Conservation (phyloP, 2,113 vertebrate species). For the Alethe castanea region DNA sequence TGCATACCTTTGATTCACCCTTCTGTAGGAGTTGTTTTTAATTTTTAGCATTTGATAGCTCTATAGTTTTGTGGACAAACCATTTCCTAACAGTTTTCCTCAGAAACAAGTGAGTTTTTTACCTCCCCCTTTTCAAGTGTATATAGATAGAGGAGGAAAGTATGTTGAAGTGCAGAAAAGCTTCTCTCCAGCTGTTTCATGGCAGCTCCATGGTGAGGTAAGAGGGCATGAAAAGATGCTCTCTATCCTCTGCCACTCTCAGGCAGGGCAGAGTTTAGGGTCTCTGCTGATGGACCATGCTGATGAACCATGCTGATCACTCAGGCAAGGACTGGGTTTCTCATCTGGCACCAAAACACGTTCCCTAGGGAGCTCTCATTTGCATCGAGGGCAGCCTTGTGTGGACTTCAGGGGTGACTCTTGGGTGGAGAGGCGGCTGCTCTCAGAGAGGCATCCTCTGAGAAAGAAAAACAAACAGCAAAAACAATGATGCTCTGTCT, state of each 20-base stretch:
- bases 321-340: not conserved
- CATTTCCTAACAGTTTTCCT: not conserved
- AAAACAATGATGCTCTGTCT: not conserved
- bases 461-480: not conserved
- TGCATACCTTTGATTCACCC: slow-evolving; percentile 40
- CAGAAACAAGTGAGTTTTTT: not conserved
- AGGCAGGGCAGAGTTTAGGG: not conserved
- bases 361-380: not conserved
- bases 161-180: not conserved
- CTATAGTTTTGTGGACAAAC: not conserved
- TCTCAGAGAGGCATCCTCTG: not conserved
- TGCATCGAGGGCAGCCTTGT: not conserved
- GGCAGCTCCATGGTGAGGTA: not conserved
- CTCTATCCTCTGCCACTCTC: not conserved
- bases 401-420: not conserved
- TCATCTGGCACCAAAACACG: not conserved
- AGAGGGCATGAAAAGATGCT: not conserved
- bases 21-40: not conserved
- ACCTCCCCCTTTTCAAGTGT: not conserved
- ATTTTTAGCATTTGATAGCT: slow-evolving; percentile 1
- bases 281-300: not conserved
- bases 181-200: not conserved
- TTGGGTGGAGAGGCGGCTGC: not conserved
- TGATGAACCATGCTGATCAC: not conserved
- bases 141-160: not conserved